Base-by-base conservation (phyloP, 2,888 invertebrate genomes). In the Coelinius sp. region DNA sequence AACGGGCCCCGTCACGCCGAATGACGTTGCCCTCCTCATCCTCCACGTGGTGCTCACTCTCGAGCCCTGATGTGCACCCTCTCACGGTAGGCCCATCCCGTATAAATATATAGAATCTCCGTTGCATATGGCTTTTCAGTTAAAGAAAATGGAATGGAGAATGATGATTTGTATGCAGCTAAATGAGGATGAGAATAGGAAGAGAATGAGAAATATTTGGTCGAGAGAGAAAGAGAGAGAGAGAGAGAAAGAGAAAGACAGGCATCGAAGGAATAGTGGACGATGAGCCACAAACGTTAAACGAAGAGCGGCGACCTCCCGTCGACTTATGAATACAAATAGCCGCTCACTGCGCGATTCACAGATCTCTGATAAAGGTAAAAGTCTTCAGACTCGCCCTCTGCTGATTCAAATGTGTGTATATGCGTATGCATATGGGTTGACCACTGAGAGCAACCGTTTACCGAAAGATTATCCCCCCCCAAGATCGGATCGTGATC, bases 291-390 rank as follows among this genome's bases (percentile, higher is more conserved):
- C 70, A 70, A 73, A 70, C 72, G 49, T 66, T 71, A 65, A 72
- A 72, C 75, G 76, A 69, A 76, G 75, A 87, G 87, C 87, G 85
- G 84, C 86, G 86, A 85, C 85, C 87, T 86, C 87, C 87, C 84
- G 87, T 84, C 80, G 87, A 85, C 86, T 88, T 88, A 88, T 88
- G 87, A 88, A 88, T 88, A 88, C 87, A 87, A 87, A 87, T 88
- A 87, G 86, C 87, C 83, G 86, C 84, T 86, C 86, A 86, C 86
- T 86, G 87, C 84, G 85, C 86, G 83, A 85, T 86, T 86, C 73
- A 75, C 84, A 82, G 87, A 88, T 88, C 84, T 80, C 81, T 82
- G 87, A 88, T 88, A 88, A 87, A 84, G 76, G 73, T 74, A 77
- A 73, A 77, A 75, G 73, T 79, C 76, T 79, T 77, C 75, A 76